Conservation (phyloP, 2,113 vertebrate genomes). For the Phoxinus phoxinus region DNA sequence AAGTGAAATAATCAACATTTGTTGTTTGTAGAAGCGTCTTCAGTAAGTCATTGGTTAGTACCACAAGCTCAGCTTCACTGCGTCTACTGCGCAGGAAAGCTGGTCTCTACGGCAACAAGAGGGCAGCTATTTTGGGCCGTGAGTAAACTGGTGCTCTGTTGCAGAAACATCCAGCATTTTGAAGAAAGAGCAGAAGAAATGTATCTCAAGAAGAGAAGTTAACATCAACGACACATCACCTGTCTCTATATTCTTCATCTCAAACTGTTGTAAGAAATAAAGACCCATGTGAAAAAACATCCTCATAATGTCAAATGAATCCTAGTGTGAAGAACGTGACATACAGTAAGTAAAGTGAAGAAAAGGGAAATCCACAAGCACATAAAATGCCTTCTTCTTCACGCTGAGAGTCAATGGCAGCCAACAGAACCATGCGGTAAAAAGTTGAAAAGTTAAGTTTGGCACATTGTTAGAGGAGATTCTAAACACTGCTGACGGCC, state of each 20-base stretch:
- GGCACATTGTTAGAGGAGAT: not conserved
- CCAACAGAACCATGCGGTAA: not conserved
- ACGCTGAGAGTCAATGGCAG: not conserved
- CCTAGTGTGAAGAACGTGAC: not conserved
- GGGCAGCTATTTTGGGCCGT: conserved; percentile 74
- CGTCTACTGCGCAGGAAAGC: conserved; percentile 65
- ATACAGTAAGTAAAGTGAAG: not conserved
- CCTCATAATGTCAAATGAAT: no score
- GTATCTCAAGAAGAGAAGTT: conserved; percentile 58
- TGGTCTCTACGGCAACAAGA: conserved; percentile 74
- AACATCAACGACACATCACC: conserved; percentile 20
- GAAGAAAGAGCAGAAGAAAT: conserved; percentile 32
- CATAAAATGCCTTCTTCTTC: not conserved
- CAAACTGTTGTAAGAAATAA: not conserved
- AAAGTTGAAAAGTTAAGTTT: not conserved
- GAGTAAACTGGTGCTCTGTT: conserved; percentile 65
- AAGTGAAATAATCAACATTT: not conserved
- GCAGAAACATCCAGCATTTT: conserved; percentile 48
- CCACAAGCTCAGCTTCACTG: conserved; percentile 50
- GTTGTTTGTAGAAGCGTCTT: not conserved
- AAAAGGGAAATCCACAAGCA: not conserved
- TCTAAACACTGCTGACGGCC: not conserved
- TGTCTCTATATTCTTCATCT: not conserved
- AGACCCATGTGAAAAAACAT: not conserved
- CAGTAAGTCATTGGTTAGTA: conserved; percentile 30